Evolutionary conservation across 2,888 invertebrate species (phyloP).

Genomic region (Isotomurus palustris): DNA sequence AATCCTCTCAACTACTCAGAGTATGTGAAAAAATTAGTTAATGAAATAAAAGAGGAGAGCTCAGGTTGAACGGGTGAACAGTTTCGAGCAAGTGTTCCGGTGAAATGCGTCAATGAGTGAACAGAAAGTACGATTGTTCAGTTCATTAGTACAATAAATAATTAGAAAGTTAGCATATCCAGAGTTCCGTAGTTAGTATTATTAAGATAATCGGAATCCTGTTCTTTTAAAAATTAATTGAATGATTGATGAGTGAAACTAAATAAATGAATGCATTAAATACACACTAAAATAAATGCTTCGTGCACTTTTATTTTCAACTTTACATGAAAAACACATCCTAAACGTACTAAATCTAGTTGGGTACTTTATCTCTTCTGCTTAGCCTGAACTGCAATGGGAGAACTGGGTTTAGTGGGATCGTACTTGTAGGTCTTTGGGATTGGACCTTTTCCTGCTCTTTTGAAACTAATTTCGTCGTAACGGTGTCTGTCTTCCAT

Average conservation of each 20-base stretch:
- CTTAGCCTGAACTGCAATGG: conserved; percentile 46
- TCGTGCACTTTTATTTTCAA: too few species aligned
- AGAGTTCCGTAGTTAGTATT: neutral
- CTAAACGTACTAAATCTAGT: too few species aligned
- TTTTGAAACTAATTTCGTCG: conserved; percentile 73
- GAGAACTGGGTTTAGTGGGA: conserved; percentile 54
- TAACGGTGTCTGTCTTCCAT: conserved; percentile 69
- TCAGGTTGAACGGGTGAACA: neutral
- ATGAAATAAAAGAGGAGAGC: conserved; percentile 60
- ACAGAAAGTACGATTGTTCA: neutral
- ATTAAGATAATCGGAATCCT: too few species aligned
- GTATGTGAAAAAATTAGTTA: conserved; percentile 66
- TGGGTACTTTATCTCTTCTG: conserved; percentile 15
- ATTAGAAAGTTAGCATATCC: neutral
- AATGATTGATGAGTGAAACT: too few species aligned
- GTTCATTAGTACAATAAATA: neutral
- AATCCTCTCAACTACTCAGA: conserved; percentile 71
- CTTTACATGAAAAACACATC: too few species aligned
- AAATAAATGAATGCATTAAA: too few species aligned
- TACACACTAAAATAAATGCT: too few species aligned
- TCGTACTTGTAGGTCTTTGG: conserved; percentile 82
- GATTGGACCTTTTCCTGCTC: conserved; percentile 79
- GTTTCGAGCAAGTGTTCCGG: neutral
- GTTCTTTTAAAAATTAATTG: too few species aligned
- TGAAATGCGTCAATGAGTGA: too few species aligned